Conservation (phyloP, 2,113 vertebrate genomes). For the Natator depressus region DNA sequence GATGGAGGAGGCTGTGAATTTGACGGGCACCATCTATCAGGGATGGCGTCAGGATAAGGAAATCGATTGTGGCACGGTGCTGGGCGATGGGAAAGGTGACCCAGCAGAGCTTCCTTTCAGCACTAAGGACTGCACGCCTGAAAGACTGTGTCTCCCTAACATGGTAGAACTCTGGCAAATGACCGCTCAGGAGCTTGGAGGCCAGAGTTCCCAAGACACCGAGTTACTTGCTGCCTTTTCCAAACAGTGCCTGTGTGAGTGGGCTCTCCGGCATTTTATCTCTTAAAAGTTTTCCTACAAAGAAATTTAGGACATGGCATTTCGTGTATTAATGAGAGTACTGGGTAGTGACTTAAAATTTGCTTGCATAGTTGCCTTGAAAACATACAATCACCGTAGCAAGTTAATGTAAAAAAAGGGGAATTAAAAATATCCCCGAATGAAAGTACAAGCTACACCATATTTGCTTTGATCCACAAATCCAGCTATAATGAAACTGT, state of each 20-base stretch:
- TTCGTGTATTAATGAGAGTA: background rate
- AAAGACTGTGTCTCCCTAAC: background rate
- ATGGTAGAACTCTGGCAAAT: background rate
- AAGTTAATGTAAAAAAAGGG: background rate
- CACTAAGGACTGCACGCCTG: background rate
- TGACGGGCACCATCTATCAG: constrained; percentile 17
- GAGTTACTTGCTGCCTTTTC: background rate
- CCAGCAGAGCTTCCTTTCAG: background rate
- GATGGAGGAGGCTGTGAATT: constrained; percentile 10
- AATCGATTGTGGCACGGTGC: constrained; percentile 19
- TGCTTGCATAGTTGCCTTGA: background rate
- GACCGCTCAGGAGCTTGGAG: background rate
- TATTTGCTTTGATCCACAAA: constrained; percentile 44
- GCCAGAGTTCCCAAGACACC: background rate
- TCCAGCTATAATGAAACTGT: constrained; percentile 50
- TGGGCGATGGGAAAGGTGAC: background rate
- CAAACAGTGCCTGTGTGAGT: background rate
- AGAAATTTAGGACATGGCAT: background rate
- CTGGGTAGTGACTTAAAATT: background rate
- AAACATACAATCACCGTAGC: background rate
- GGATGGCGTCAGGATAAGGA: constrained; percentile 6
- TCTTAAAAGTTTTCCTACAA: background rate
- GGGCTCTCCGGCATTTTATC: background rate
- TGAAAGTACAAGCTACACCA: background rate
- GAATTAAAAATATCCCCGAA: background rate